Evolutionary conservation across 2,113 vertebrate genomes (phyloP), one percentile per base, ranked within the genome.

Genomic region (Hydropotes inermis): DNA sequence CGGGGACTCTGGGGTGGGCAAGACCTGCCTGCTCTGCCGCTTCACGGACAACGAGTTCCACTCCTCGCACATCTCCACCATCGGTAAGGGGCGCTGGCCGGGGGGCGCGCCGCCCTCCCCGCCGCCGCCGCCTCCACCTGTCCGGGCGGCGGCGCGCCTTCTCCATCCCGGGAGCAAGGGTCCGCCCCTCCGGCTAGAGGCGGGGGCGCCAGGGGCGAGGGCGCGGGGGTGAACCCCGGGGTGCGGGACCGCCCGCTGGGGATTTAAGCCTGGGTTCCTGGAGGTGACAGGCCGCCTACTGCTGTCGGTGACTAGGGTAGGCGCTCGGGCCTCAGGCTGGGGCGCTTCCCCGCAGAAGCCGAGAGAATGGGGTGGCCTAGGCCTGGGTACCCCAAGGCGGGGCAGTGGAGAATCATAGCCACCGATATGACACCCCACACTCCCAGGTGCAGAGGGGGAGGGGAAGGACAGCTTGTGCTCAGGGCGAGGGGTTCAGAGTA

Each of bases 21-120:
- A 99, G 99, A 99, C 99, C 14, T 99, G 99, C 97, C 99, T 99
- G 98, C 95, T 99, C 94, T 99, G 99, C 98, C 99, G 99, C 96
- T 99, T 99, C 99, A 99, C 99, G 89, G 99, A 99, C 94, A 99
- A 99, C 97, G 99, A 99, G 97, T 99, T 99, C 98, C 99, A 99
- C 97, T 98, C 99, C 81, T 99, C 99, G 64, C 99, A 99, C 97
- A 99, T 99, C 98, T 99, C 99, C 98, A 99, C 99, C 96, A 99
- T 99, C 98, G 99, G 99, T 99, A 99, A 99, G 99, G 96, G 91
- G 97, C 97, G 95, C 96, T 45, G 97, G 94, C 97, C 52, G 3
- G 36, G 67, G 78, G 94, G 82, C 54, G 60, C 96, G 85, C 84
- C 89, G 39, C 61, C 88, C 57, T 83, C 25, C n/a, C 89, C 21